Base-by-base conservation (phyloP, 1,140 invertebrate genomes). In the Planococcus citri region DNA sequence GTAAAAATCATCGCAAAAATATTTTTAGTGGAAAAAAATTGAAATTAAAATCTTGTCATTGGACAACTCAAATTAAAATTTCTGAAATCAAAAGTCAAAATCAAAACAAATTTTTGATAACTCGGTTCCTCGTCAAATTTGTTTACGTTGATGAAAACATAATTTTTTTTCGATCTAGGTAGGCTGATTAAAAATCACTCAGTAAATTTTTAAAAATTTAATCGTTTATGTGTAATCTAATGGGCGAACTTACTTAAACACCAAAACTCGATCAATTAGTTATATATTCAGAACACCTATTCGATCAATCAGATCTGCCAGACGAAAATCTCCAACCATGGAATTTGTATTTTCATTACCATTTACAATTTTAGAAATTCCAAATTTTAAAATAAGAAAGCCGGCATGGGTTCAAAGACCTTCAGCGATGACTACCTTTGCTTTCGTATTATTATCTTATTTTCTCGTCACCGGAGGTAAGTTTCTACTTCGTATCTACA, bases 401-500 rank as follows among this genome's bases (percentile, higher is more conserved):
- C 94, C 93, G 69, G 87, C 89, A 84, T 96, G 93, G 92, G 78
- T 97, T 37, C 87, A 89, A 57, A 85, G 91, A 79, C 96, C 96
- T 0, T 95, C 92, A 64, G 86, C 94, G 24, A 98, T 97, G 92
- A 84, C 88, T 71, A 89, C 96, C 71, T 98, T 96, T 80, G 85
- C 90, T 14, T 80, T 95, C 68, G 88, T 98, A 38, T 79, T 98
- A 38, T 79, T 93, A 22, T 97, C 95, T 1, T 99, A 99, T 79
- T 99, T 99, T 81, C 81, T 99, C 72, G 95, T 99, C 41, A 98
- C 95, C 69, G 96, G 95, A 86, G 95, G 95, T 95, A 83, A 85
- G 80, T n/a, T n/a, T n/a, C n/a, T n/a, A n/a, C n/a, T n/a, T 75
- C 73, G 27, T 68, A 38, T 22, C 20, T 33, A 61, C 14, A 22